Base-by-base conservation (phyloP, 2,113 vertebrate species). In the Triplophysa siluroides region DNA sequence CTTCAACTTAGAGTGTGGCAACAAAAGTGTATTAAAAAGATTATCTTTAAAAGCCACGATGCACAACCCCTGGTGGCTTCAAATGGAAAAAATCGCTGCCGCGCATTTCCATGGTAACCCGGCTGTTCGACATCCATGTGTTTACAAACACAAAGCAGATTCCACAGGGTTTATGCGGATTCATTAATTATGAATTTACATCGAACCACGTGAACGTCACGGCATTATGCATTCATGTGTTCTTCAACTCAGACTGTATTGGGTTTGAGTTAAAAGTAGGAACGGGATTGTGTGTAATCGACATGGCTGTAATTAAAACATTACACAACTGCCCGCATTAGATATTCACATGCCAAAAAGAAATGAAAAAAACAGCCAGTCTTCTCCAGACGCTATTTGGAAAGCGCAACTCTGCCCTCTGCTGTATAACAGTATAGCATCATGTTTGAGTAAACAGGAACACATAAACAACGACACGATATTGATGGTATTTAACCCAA, bases 361-460 rank as follows among this genome's bases (percentile, higher is more conserved):
- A 19, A 16, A 29, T 3, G 26, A 3, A 23, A 62, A 29, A 29
- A 45, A 45, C 23, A 18, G 23, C 33, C 65, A 47, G 13, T 2
- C 43, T 12, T 26, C 54, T 58, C 18, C 54, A n/a, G 38, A 71
- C 24, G 9, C 14, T 33, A 56, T 76, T 76, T 50, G n/a, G 23
- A 26, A 82, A 67, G 60, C 67, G 33, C 70, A 70, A 76, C 65
- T 81, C 76, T 66, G 66, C 79, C 79, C 78, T 83, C 84, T 83
- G 81, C 71, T 81, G 81, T 38, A 4, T 29, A n/a, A 70, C 9
- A 8, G 19, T 19, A 65, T 21, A 19, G 56, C 14, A 45, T 45
- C 11, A 45, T 45, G 9, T 45, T 2, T 45, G 11, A 45, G 43
- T 45, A 45, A 45, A 45, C 43, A 45, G 2, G 11, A 10, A 45